Conservation (phyloP, 2,888 invertebrate genomes). For the Dryococelus australis region DNA sequence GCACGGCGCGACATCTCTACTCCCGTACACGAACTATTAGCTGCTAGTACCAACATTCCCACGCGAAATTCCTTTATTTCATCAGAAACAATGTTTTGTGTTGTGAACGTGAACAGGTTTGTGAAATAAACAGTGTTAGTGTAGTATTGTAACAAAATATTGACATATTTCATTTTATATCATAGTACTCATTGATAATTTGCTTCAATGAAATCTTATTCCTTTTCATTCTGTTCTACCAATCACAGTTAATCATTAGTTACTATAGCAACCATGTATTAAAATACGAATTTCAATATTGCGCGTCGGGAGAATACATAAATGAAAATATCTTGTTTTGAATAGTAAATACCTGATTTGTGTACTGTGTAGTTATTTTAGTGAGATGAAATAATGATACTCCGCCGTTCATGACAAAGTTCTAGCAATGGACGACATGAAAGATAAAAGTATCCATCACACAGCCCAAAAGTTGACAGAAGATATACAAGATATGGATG, state of each 20-base stretch:
- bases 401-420: background rate
- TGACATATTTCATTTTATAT: no score
- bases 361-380: background rate
- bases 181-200: no score
- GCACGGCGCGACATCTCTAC: background rate
- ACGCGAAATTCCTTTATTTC: background rate
- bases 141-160: no score
- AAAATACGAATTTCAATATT: conserved; percentile 3
- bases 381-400: no score
- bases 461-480: conserved; percentile 81
- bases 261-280: background rate
- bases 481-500: conserved; percentile 77
- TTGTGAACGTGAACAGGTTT: no score
- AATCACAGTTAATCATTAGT: background rate
- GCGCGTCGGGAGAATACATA: background rate
- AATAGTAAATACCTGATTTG: background rate
- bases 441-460: conserved; percentile 73
- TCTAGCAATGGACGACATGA: conserved; percentile 62
- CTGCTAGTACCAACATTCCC: background rate
- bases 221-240: no score
- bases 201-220: no score
- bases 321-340: background rate
- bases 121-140: no score
- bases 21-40: background rate
- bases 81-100: no score